Evolutionary conservation across 2,113 vertebrate genomes (phyloP), one percentile per base, ranked within the genome.

Genomic region (Triplophysa tibetana): DNA sequence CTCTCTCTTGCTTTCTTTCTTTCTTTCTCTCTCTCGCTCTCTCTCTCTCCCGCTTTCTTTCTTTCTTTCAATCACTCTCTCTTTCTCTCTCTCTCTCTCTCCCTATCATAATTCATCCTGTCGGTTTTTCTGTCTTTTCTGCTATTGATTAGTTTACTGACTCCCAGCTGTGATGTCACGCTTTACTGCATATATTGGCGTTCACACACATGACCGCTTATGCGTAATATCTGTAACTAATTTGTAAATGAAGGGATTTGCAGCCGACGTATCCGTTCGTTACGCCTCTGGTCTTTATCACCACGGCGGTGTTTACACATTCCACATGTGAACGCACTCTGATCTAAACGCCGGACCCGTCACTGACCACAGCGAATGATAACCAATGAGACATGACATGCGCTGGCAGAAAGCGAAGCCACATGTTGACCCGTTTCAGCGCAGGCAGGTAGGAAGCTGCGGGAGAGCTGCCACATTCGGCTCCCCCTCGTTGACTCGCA

Each of bases 391-490:
- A 85, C 78, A 67, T 58, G 58, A 75, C 56, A 33, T 43, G 64
- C 73, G 61, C 43, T 45, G 41, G 43, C 82, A 33, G 69, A 75
- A 82, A 85, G 77, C 83, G 79, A 83, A 86, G 75, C 74, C 82
- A 84, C 69, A 75, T 81, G 75, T 79, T 26, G 9, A 66, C 64
- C 77, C 73, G 79, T 82, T 80, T 82, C 67, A 70, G 72, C 11
- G 70, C 77, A 74, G 81, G 65, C 23, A 26, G 70, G 80, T 82
- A 83, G 84, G 54, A 10, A 56, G 58, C 52, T 13, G 72, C 50
- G 84, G 72, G 65, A 75, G 79, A 76, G 79, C 69, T 85, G 86
- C 77, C 70, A 56, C 86, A 85, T 88, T 85, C 45, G 43, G 64
- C 58, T 77, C 45, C 33, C 76, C 38, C 48, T 77, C 72, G 62